These are phyloP conservation scores for Muscidifurax raptorellus DNA, from an alignment of 1,140 invertebrate species.

Conservation along the genomic window DNA sequence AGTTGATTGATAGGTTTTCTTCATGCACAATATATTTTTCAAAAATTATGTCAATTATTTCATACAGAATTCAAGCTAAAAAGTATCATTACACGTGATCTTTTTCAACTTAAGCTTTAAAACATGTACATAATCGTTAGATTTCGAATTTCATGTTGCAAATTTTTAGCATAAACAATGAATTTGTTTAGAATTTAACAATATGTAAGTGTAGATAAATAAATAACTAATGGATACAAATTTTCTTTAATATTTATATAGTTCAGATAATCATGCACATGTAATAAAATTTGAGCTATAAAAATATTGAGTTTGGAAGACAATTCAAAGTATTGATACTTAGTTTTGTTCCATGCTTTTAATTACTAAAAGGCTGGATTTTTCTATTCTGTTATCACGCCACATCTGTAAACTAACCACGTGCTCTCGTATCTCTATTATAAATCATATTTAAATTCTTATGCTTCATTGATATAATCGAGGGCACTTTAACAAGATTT, in stretches of 20 bases:
- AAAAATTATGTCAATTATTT: too few relatives aligned
- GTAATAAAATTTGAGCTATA: not conserved
- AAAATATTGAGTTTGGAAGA: not conserved
- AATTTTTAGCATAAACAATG: not conserved
- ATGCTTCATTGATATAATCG: not conserved
- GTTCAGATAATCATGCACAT: not conserved
- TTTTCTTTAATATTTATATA: not conserved
- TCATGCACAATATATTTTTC: too few relatives aligned
- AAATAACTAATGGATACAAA: not conserved
- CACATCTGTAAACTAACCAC: not conserved
- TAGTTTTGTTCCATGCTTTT: not conserved
- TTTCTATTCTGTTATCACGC: not conserved
- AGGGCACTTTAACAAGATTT: slow-evolving; percentile 14
- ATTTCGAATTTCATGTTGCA: not conserved
- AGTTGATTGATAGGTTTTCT: too few relatives aligned
- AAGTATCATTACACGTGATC: too few relatives aligned
- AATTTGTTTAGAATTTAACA: not conserved
- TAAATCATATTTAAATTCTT: not conserved
- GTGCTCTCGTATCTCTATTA: not conserved
- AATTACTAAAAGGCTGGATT: not conserved
- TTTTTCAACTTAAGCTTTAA: not conserved
- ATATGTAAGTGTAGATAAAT: not conserved
- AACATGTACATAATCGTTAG: not conserved
- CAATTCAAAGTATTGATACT: not conserved
- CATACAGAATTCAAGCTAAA: too few relatives aligned